Evolutionary conservation across 2,113 vertebrate genomes (phyloP).

Genomic region (Aegypius monachus): DNA sequence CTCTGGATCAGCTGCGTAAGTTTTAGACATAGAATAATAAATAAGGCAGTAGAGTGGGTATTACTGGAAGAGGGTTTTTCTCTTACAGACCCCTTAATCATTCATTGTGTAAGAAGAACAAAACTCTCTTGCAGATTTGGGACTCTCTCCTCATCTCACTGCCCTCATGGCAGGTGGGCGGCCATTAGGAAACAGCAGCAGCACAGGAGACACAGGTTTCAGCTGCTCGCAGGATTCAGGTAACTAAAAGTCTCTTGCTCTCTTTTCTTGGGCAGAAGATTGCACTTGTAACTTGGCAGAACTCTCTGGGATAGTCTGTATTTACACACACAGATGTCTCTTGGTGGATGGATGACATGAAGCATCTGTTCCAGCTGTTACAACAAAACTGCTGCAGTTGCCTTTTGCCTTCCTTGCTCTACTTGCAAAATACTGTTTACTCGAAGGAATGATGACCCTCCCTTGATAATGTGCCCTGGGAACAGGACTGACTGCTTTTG

Average conservation of each 20-base stretch:
- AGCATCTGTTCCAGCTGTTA: neutral
- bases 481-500: neutral
- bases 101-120: neutral
- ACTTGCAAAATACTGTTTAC: neutral
- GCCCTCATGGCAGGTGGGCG: slow-evolving; percentile 89
- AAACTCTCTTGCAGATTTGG: slow-evolving; percentile 83
- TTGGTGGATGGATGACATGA: neutral
- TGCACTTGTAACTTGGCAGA: neutral
- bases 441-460: neutral
- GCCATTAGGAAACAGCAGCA: slow-evolving; percentile 88
- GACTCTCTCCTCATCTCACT: slow-evolving; percentile 95
- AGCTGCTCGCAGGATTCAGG: slow-evolving; percentile 98
- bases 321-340: neutral
- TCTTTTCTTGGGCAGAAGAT: neutral
- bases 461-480: neutral
- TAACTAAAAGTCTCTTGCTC: slow-evolving; percentile 50
- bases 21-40: neutral
- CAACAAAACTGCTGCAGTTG: neutral
- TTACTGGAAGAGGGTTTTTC: neutral
- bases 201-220: slow-evolving; percentile 95
- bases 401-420: neutral
- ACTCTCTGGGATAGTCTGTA: neutral
- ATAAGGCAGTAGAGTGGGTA: neutral
- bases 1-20: neutral
- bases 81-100: neutral